Conservation (phyloP, 2,113 vertebrate species). For the Corythornis cristatus region DNA sequence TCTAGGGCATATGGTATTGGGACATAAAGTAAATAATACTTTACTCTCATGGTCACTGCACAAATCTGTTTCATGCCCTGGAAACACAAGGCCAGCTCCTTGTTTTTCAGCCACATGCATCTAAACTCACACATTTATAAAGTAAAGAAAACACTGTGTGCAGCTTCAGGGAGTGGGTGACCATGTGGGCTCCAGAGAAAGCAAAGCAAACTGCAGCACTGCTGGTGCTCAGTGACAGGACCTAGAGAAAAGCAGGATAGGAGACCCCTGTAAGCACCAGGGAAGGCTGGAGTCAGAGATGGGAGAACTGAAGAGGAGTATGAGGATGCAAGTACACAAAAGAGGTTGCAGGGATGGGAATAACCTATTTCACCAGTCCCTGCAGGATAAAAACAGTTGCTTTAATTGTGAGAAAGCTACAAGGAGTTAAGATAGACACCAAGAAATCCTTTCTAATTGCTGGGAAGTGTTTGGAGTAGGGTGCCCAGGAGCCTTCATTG, state of each 20-base stretch:
- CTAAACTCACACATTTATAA: neutral
- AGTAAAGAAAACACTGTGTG: neutral
- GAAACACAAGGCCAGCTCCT: fast-evolving
- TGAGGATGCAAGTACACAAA: neutral
- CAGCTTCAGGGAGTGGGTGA: neutral
- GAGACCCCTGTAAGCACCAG: neutral
- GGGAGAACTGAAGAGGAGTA: neutral
- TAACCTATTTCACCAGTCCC: neutral
- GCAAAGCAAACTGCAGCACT: neutral
- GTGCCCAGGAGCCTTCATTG: neutral
- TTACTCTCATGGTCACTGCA: neutral
- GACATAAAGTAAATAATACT: neutral
- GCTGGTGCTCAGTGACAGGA: fast-evolving
- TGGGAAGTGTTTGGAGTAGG: neutral
- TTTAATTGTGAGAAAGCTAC: neutral
- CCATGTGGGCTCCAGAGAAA: neutral
- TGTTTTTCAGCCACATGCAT: neutral
- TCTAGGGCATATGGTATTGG: neutral
- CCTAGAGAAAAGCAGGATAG: neutral
- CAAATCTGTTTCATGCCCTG: neutral
- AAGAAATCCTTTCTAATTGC: neutral
- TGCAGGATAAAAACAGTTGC: neutral
- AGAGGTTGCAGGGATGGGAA: neutral
- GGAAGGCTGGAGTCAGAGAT: neutral
- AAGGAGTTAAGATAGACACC: neutral